Conservation (phyloP, 2,797 vertebrate species). For the Strix occidentalis region DNA sequence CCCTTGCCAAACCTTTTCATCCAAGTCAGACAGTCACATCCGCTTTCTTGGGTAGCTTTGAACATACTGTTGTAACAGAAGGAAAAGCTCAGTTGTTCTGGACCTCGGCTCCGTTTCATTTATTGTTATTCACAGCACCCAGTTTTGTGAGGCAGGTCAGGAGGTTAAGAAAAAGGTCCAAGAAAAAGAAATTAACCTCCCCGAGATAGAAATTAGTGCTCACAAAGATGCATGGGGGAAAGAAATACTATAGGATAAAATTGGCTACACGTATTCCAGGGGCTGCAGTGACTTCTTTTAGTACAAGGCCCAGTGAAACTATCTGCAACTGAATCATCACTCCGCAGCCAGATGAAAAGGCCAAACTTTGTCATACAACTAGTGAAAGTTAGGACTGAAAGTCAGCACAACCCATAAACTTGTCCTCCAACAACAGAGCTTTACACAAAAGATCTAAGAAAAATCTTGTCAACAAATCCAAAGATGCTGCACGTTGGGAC, state of each 20-base stretch:
- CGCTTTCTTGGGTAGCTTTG: conserved; percentile 14
- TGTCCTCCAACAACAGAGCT: background rate
- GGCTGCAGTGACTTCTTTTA: background rate
- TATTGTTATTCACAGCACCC: conserved; percentile 33
- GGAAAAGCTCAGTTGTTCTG: background rate
- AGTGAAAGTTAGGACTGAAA: background rate
- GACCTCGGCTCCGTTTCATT: background rate
- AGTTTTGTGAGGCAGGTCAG: conserved; percentile 28
- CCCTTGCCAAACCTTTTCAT: conserved; percentile 21
- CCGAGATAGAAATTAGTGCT: background rate
- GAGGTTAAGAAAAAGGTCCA: conserved; percentile 25
- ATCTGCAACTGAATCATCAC: background rate
- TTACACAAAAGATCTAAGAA: background rate
- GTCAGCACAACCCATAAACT: accelerated
- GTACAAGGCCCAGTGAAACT: background rate
- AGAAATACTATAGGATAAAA: background rate
- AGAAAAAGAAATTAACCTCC: background rate
- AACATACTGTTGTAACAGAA: background rate
- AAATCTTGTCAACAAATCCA: background rate
- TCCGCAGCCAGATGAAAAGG: background rate
- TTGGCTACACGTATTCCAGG: background rate
- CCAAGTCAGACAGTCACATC: background rate
- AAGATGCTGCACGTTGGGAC: background rate
- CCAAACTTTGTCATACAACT: background rate
- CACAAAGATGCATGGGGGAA: background rate